phyloP scores from a whole-genome alignment of 2,113 vertebrate species.

The Callorhinus ursinus region DNA sequence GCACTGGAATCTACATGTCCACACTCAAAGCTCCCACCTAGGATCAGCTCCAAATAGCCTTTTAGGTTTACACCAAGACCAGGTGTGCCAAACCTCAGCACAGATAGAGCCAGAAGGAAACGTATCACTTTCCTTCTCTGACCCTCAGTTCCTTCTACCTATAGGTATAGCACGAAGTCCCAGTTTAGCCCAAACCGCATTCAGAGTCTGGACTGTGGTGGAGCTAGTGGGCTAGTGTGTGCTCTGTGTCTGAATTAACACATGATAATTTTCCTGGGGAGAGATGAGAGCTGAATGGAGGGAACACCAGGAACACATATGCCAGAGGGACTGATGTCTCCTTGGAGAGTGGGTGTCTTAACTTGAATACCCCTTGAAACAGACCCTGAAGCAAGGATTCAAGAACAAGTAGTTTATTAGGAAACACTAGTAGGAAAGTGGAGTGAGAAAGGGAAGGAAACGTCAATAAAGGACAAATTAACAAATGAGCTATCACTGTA shows the following conservation, averaged over 20 bases:
- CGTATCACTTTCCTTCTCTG: not conserved
- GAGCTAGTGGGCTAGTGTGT: not conserved
- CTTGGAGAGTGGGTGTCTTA: not conserved
- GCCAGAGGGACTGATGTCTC: not conserved
- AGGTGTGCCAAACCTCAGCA: not conserved
- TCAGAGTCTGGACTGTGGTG: not conserved
- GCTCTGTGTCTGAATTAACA: not conserved
- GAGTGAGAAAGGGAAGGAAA: not conserved
- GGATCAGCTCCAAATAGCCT: not conserved
- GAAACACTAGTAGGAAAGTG: conserved; percentile 6
- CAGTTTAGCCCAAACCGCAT: not conserved
- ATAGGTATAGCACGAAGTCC: not conserved
- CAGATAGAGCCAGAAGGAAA: not conserved
- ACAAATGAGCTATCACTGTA: not conserved
- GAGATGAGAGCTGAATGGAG: not conserved
- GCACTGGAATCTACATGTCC: not conserved
- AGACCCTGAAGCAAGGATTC: not conserved
- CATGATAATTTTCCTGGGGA: not conserved
- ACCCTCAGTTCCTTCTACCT: not conserved
- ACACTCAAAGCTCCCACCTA: not conserved
- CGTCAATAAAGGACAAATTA: conserved; percentile 20
- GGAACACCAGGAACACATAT: not conserved
- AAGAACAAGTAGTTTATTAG: not conserved
- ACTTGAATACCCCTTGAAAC: conserved; percentile 36
- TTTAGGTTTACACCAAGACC: not conserved